Evolutionary conservation across 2,888 invertebrate genomes (phyloP).

Genomic region (Caenorhabditis sinica): DNA sequence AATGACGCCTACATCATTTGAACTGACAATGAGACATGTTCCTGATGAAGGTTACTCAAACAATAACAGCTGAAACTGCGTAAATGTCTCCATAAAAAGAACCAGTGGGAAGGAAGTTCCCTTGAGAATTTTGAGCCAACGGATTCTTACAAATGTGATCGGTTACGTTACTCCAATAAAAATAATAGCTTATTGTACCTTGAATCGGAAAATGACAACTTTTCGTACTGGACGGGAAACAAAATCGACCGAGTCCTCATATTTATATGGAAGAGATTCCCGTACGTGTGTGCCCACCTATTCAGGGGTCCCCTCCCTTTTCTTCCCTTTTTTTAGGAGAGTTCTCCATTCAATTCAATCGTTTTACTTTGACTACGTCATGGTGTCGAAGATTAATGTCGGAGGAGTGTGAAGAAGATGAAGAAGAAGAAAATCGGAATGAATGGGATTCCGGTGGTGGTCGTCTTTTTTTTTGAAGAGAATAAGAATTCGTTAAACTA

Average conservation of each 20-base stretch:
- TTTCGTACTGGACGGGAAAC: neutral
- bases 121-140: neutral
- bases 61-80: no score
- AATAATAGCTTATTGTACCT: no score
- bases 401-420: conserved; percentile 63
- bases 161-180: no score
- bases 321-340: conserved; percentile 10
- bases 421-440: conserved; percentile 35
- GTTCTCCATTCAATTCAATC: conserved; percentile 50
- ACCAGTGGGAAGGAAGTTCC: no score
- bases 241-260: conserved; percentile 19
- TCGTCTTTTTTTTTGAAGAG: neutral
- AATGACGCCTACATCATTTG: conserved; percentile 11
- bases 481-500: conserved; percentile 8
- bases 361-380: conserved; percentile 45
- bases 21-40: neutral
- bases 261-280: conserved; percentile 38
- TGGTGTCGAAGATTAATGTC: conserved; percentile 64
- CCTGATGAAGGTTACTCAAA: neutral
- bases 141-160: no score
- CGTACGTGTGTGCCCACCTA: conserved; percentile 63
- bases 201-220: neutral
- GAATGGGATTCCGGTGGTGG: conserved; percentile 32
- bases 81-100: no score
- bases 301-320: conserved; percentile 47